Base-by-base conservation (phyloP, 2,888 invertebrate genomes). In the Lycocerus yunnanus region DNA sequence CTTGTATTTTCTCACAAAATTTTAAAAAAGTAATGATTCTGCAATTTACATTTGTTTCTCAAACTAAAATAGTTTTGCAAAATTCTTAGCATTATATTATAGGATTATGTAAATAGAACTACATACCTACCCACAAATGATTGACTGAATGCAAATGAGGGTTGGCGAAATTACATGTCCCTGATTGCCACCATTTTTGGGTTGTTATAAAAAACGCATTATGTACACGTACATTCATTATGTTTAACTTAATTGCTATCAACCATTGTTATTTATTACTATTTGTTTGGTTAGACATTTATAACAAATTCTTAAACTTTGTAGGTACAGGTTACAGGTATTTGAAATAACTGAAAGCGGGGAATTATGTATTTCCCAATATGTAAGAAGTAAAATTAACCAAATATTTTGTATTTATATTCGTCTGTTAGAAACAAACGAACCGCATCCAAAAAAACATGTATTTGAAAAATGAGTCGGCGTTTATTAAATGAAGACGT, bases 61-160 rank as follows among this genome's bases (percentile, higher is more conserved):
- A 43, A 43, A 43, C n/a, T 0, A 43, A 43, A 43, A n/a, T 43
- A 43, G n/a, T 78, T 81, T 81, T 78, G 78, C 81, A 80, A 81
- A 79, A 81, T 80, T 79, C 80, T 80, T 80, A 81, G 82, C 85
- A 85, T 84, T 85, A 85, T 84, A 84, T 81, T 80, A 78, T 81
- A 82, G 84, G 85, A 86, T 86, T 86, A 86, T 86, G 86, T 83
- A 86, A 86, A 86, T 86, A 83, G 83, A 76, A 81, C 82, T 83
- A 84, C 86, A 85, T 60, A 60, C 15, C 15, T 14, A 85, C 60
- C 15, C 15, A 85, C 85, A 86, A 86, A 85, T 85, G 85, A 85
- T 85, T 83, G 82, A 85, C 84, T 86, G 86, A 85, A 85, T 85
- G 85, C 82, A 83, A 83, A 85, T 85, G 84, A 82, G 77, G 77